phyloP scores from a whole-genome alignment of 1,140 invertebrate genomes.

The Portunus trituberculatus region DNA sequence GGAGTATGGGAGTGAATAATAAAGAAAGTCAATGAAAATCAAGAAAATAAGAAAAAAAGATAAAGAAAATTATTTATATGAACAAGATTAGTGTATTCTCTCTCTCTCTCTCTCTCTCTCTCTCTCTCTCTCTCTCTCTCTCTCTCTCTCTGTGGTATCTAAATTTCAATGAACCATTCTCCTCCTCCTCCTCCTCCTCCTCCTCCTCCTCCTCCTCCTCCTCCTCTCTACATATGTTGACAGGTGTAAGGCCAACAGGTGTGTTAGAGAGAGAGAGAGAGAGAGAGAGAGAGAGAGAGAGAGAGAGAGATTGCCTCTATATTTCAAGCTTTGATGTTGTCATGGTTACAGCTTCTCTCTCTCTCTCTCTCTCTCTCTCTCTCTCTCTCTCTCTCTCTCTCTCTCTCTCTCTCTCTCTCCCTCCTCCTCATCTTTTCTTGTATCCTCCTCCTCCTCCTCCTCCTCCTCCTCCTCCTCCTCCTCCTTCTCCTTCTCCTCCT shows the following conservation, averaged over 20 bases:
- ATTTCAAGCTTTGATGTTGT: too few relatives aligned
- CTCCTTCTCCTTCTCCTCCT: too few relatives aligned
- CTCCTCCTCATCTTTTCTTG: not conserved
- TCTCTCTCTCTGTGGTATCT: not conserved
- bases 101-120: not conserved
- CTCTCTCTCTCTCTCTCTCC: not conserved
- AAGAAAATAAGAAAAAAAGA: too few relatives aligned
- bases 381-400: not conserved
- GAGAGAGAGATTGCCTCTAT: too few relatives aligned
- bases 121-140: not conserved
- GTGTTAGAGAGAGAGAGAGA: not conserved
- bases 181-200: constrained; percentile 6
- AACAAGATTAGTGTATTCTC: too few relatives aligned
- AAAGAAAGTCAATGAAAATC: too few relatives aligned
- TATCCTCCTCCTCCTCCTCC: not conserved
- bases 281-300: not conserved
- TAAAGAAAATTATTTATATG: too few relatives aligned
- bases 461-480: constrained; percentile 1
- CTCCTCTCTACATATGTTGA: not conserved
- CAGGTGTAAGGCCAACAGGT: too few relatives aligned
- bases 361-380: not conserved
- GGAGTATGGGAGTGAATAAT: too few relatives aligned
- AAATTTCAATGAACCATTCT: not conserved
- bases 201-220: constrained; percentile 28
- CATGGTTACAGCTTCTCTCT: too few relatives aligned